These are phyloP conservation scores for Parnassius orleans DNA, from an alignment of 2,888 invertebrate species.

Conservation along the genomic window DNA sequence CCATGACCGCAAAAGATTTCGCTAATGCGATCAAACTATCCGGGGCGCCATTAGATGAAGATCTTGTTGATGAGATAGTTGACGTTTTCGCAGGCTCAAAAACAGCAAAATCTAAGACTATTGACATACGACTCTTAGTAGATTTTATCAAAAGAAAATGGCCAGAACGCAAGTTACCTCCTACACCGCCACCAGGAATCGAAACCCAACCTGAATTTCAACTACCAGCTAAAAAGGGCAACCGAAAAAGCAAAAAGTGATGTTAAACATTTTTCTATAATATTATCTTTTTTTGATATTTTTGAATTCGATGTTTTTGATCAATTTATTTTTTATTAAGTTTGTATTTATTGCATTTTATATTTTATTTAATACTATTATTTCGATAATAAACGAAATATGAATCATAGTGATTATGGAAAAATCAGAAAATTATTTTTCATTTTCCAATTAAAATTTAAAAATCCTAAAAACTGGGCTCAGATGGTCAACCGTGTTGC, in stretches of 20 bases:
- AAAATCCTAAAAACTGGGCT: too few species aligned
- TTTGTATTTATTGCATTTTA: not conserved
- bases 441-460: too few species aligned
- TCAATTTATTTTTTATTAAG: not conserved
- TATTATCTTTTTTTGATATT: not conserved
- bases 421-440: too few species aligned
- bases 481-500: too few species aligned
- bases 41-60: constrained; percentile 43
- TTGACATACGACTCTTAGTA: constrained; percentile 43
- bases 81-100: constrained; percentile 46
- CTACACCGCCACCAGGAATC: constrained; percentile 48
- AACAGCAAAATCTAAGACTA: constrained; percentile 42
- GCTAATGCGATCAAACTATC: constrained; percentile 30
- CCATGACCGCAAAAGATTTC: constrained; percentile 45
- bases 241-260: constrained; percentile 29
- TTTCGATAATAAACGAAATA: not conserved
- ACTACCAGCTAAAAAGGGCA: constrained; percentile 16
- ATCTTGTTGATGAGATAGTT: constrained; percentile 47
- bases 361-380: not conserved
- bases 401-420: too few species aligned
- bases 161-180: constrained; percentile 56
- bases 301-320: not conserved
- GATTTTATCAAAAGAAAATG: constrained; percentile 58
- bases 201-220: constrained; percentile 31
- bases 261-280: constrained; percentile 14